phyloP scores from a whole-genome alignment of 2,888 invertebrate genomes.

The Esperia sulphurella region DNA sequence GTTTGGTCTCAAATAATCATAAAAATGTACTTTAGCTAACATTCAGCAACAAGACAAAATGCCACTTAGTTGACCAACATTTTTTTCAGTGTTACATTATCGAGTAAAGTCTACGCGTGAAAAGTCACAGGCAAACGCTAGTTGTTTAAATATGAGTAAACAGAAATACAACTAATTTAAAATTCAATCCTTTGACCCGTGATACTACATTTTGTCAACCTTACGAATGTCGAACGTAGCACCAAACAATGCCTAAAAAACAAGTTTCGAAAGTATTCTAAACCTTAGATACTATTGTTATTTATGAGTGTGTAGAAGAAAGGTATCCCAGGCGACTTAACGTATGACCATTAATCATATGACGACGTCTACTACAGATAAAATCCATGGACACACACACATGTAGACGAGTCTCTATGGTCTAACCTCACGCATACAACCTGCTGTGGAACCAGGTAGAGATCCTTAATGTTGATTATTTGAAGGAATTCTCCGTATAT shows the following conservation, averaged over 20 bases:
- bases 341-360: constrained; percentile 68
- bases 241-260: constrained; percentile 20
- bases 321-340: constrained; percentile 55
- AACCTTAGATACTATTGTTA: constrained; percentile 53
- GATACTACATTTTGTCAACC: constrained; percentile 18
- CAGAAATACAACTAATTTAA: constrained; percentile 6
- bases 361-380: constrained; percentile 55
- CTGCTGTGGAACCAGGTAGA: constrained; percentile 32
- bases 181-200: constrained; percentile 23
- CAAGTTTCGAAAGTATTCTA: constrained; percentile 48
- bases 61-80: too few relatives aligned
- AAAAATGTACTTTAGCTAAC: background rate
- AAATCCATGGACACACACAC: constrained; percentile 45
- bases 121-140: background rate
- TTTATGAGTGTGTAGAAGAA: constrained; percentile 50
- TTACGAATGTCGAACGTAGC: constrained; percentile 18
- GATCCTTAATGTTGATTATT: constrained; percentile 32
- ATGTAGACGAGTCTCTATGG: constrained; percentile 23
- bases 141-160: background rate
- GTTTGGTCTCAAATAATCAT: too few relatives aligned
- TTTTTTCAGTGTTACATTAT: too few relatives aligned
- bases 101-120: background rate
- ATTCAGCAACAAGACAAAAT: background rate
- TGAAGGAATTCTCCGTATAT: constrained; percentile 32
- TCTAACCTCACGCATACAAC: constrained; percentile 29